Conservation (phyloP, 2,888 invertebrate genomes). For the Diplazon laetatorius region DNA sequence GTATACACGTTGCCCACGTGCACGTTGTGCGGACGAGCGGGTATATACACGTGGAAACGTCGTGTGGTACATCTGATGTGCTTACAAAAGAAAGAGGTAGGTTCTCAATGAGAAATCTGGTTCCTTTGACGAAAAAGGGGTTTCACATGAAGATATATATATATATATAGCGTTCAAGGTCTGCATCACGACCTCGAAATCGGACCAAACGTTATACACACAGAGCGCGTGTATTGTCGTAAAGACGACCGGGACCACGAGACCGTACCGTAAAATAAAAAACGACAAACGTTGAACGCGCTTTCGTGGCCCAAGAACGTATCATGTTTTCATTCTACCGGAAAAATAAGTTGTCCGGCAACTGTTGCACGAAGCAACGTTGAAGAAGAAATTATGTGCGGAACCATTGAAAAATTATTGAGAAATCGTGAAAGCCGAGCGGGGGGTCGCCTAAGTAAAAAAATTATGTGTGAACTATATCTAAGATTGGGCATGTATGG, state of each 20-base stretch:
- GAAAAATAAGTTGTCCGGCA: conserved; percentile 38
- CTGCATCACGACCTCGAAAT: conserved; percentile 7
- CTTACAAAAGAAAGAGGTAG: conserved; percentile 41
- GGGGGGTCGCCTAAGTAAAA: conserved; percentile 67
- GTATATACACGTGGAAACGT: conserved; percentile 24
- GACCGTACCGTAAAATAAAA: too few relatives aligned
- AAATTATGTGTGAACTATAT: conserved; percentile 9
- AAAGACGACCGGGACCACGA: conserved; percentile 6
- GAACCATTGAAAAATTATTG: conserved; percentile 73
- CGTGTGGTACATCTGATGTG: conserved; percentile 30
- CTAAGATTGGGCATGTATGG: too few relatives aligned
- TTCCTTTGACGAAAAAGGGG: conserved; percentile 54
- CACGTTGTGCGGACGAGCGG: neutral
- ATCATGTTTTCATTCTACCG: conserved; percentile 52
- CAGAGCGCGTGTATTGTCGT: conserved; percentile 17
- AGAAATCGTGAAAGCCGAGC: conserved; percentile 77
- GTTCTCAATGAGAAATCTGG: conserved; percentile 50
- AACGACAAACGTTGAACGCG: conserved; percentile 33
- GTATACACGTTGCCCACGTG: conserved; percentile 9
- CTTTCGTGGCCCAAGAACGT: conserved; percentile 41
- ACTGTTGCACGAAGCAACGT: neutral
- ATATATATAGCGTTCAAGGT: conserved; percentile 30
- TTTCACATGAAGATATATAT: conserved; percentile 25
- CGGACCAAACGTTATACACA: neutral
- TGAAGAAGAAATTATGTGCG: neutral